These are phyloP conservation scores for Aphelocoma californica DNA, from an alignment of 2,797 vertebrate genomes.

Conservation along the genomic window DNA sequence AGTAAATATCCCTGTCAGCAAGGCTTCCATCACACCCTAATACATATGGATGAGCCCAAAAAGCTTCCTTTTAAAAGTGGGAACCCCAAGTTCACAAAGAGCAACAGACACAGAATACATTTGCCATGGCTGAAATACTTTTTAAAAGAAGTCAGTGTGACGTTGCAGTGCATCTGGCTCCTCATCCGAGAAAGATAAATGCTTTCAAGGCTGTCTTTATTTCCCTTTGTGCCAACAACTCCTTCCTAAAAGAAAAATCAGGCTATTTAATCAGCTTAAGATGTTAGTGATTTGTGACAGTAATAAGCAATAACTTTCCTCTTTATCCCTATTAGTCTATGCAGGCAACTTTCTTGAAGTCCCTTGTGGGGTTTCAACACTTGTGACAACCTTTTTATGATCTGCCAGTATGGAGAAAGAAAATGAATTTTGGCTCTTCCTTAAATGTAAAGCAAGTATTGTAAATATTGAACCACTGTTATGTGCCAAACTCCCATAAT, in stretches of 20 bases:
- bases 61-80: neutral
- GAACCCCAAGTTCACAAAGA: neutral
- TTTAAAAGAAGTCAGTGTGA: neutral
- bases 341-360: neutral
- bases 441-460: slow-evolving; percentile 9
- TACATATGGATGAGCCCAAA: neutral
- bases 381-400: neutral
- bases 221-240: neutral
- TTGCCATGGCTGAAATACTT: neutral
- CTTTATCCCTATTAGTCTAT: neutral
- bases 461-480: slow-evolving; percentile 48
- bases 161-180: neutral
- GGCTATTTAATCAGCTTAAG: neutral
- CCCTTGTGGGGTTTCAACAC: neutral
- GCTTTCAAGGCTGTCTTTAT: neutral
- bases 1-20: neutral
- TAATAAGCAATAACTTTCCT: neutral
- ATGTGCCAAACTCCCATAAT: slow-evolving; percentile 1
- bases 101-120: neutral
- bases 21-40: neutral
- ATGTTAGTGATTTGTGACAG: neutral
- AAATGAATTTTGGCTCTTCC: slow-evolving; percentile 20
- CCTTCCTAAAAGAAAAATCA: neutral
- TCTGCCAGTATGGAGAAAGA: neutral
- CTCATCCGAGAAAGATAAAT: neutral